These are phyloP conservation scores for Yponomeuta malinellus DNA, from an alignment of 2,888 invertebrate genomes.

Conservation along the genomic window DNA sequence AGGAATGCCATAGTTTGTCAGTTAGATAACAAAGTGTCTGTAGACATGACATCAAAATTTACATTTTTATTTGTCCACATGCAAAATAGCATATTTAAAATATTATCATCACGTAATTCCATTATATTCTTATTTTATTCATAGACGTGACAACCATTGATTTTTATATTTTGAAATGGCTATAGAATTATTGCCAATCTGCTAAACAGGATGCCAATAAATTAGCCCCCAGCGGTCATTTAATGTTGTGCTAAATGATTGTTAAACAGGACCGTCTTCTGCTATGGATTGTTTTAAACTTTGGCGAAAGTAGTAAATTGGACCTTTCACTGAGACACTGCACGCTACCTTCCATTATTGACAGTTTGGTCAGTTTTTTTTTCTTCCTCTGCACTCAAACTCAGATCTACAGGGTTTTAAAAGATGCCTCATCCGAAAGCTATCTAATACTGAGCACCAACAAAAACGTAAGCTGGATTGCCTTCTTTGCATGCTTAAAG, in stretches of 20 bases:
- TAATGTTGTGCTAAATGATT: not conserved
- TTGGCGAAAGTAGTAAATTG: not conserved
- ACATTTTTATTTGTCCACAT: not conserved
- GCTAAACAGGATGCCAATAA: not conserved
- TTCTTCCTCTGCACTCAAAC: too few species aligned
- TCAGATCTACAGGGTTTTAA: too few species aligned
- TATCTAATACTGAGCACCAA: too few species aligned
- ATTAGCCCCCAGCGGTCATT: not conserved
- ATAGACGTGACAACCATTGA: not conserved
- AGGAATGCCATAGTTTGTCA: not conserved
- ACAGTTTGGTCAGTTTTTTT: too few species aligned
- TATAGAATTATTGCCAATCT: not conserved
- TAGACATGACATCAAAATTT: not conserved
- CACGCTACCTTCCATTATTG: too few species aligned
- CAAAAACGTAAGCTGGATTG: too few species aligned
- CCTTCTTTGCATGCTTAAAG: too few species aligned
- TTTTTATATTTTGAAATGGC: conserved; percentile 1
- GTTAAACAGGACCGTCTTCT: not conserved
- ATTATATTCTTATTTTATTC: conserved; percentile 1
- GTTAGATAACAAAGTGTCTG: not conserved
- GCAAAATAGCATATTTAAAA: not conserved
- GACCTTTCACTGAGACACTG: too few species aligned
- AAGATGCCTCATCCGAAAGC: too few species aligned
- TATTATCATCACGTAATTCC: not conserved
- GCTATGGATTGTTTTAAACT: not conserved